These are phyloP conservation scores for Cataglyphis livida DNA, from an alignment of 2,888 invertebrate species.

Conservation along the genomic window DNA sequence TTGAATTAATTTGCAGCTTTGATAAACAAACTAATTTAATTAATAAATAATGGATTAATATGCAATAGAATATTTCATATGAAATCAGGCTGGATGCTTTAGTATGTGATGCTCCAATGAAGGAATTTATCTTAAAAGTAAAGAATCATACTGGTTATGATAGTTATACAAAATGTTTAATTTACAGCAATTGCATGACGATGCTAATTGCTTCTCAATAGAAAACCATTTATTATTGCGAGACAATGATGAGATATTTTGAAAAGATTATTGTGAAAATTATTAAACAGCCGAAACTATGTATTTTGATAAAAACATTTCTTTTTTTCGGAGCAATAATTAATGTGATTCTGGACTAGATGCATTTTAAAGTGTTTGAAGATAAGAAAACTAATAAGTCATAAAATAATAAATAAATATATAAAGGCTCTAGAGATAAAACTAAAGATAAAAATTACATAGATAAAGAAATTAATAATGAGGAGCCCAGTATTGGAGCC, in stretches of 20 bases:
- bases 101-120: slow-evolving; percentile 5
- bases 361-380: background rate
- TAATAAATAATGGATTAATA: background rate
- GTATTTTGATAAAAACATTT: background rate
- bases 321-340: background rate
- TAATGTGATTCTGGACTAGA: background rate
- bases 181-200: background rate
- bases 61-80: slow-evolving; percentile 1
- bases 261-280: background rate
- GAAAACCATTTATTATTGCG: background rate
- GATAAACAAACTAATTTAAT: background rate
- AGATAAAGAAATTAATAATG: no score
- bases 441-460: no score
- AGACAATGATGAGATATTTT: background rate
- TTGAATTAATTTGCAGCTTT: slow-evolving; percentile 19
- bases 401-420: no score
- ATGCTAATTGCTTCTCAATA: background rate
- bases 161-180: slow-evolving; percentile 5
- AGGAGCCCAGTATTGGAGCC: no score
- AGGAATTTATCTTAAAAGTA: background rate
- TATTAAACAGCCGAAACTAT: background rate
- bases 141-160: slow-evolving; percentile 16
- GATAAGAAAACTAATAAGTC: background rate
- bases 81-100: background rate
- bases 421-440: no score